phyloP scores from a whole-genome alignment of 2,797 vertebrate genomes.

The Lacerta viridis region DNA sequence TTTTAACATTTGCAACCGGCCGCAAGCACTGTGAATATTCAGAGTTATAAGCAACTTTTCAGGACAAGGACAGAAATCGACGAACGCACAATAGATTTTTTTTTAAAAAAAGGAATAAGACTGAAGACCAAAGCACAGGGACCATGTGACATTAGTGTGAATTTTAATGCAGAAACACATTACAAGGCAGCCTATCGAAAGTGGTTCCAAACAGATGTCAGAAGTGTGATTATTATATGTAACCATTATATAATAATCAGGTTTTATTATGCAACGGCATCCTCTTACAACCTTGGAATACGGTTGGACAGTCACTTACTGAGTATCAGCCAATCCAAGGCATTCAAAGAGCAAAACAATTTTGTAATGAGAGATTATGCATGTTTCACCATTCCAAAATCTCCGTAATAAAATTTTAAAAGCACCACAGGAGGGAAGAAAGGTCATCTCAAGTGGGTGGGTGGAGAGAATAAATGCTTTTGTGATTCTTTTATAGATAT shows the following conservation, averaged over 20 bases:
- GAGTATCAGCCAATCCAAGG: conserved; percentile 37
- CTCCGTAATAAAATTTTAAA: conserved; percentile 32
- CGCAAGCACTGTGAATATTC: background rate
- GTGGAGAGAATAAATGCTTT: conserved; percentile 23
- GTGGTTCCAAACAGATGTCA: conserved; percentile 49
- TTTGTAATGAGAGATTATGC: conserved; percentile 29
- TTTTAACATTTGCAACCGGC: background rate
- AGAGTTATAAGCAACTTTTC: background rate
- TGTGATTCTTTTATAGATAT: background rate
- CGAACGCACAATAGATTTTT: conserved; percentile 32
- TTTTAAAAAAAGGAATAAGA: background rate
- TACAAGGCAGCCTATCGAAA: background rate
- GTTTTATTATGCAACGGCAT: conserved; percentile 40
- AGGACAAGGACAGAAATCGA: background rate
- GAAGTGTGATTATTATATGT: background rate
- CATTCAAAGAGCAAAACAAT: conserved; percentile 49
- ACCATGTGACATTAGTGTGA: background rate
- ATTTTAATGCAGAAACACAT: conserved; percentile 31
- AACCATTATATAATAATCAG: conserved; percentile 31
- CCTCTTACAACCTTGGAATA: conserved; percentile 28
- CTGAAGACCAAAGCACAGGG: conserved; percentile 17
- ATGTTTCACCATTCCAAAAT: rapidly evolving
- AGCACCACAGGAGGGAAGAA: conserved; percentile 24
- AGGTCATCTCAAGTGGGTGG: conserved; percentile 16
- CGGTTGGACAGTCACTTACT: conserved; percentile 6